phyloP scores from a whole-genome alignment of 2,113 vertebrate species.

The Pungitius pungitius region DNA sequence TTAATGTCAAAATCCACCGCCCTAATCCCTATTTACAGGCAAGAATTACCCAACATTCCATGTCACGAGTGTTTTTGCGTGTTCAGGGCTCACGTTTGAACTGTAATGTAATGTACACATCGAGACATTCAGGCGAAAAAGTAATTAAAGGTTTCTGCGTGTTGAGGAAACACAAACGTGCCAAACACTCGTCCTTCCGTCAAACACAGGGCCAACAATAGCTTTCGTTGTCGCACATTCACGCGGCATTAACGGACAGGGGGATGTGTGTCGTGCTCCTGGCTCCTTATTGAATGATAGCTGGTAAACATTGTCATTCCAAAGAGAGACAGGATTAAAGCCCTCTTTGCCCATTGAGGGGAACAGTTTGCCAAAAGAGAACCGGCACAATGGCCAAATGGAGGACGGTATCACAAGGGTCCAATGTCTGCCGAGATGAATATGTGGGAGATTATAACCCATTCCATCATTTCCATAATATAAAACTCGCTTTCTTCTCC shows the following conservation, averaged over 20 bases:
- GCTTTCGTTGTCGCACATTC: slow-evolving; percentile 39
- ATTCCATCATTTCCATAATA: slow-evolving; percentile 85
- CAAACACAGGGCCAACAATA: slow-evolving; percentile 46
- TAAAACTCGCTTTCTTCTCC: slow-evolving; percentile 76
- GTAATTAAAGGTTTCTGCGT: slow-evolving; percentile 12
- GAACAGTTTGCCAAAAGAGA: slow-evolving; percentile 64
- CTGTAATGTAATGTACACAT: slow-evolving; percentile 12
- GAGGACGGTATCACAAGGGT: slow-evolving; percentile 76
- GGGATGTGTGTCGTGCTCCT: slow-evolving; percentile 63
- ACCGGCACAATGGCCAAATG: slow-evolving; percentile 78
- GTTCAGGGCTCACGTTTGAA: neutral
- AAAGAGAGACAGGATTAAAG: slow-evolving; percentile 77
- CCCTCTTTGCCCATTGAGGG: slow-evolving; percentile 67
- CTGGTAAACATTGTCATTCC: slow-evolving; percentile 79
- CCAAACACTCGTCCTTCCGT: slow-evolving; percentile 33
- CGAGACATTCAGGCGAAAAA: slow-evolving; percentile 8
- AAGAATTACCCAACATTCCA: slow-evolving; percentile 69
- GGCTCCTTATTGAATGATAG: slow-evolving; percentile 75
- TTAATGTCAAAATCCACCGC: slow-evolving; percentile 75
- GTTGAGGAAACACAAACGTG: slow-evolving; percentile 6
- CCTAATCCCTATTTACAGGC: slow-evolving; percentile 76
- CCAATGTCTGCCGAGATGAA: slow-evolving; percentile 81
- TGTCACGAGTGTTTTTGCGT: slow-evolving; percentile 55
- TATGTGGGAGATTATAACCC: slow-evolving; percentile 82
- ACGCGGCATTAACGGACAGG: slow-evolving; percentile 52